Evolutionary conservation across 1,140 invertebrate genomes (phyloP).

Genomic region (Reticulitermes speratus): DNA sequence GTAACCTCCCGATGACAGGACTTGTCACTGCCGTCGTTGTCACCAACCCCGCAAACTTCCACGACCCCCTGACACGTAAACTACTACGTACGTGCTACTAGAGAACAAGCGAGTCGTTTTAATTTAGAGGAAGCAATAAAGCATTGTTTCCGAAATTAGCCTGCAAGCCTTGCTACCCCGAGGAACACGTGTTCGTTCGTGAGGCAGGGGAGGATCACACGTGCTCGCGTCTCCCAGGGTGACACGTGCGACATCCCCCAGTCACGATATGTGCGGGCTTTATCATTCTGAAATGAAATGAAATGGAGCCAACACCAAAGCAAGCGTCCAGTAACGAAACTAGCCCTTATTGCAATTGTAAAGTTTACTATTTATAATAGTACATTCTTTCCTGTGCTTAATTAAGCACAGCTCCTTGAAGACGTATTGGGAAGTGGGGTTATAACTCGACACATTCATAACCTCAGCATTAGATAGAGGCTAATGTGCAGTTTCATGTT

Average conservation of each 20-base stretch:
- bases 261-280: neutral
- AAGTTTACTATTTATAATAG: too few species aligned
- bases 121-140: conserved; percentile 20
- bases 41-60: neutral
- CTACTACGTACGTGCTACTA: neutral
- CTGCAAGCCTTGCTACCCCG: conserved; percentile 6
- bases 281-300: neutral
- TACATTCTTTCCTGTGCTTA: too few species aligned
- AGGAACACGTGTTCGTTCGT: neutral
- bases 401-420: too few species aligned
- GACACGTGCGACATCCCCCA: conserved; percentile 7
- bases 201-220: neutral
- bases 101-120: conserved; percentile 2
- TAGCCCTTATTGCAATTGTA: too few species aligned
- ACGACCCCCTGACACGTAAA: neutral
- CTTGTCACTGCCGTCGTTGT: neutral
- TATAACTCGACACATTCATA: too few species aligned
- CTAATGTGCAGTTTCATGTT: too few species aligned
- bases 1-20: neutral
- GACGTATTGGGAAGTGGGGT: too few species aligned
- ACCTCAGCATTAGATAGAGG: too few species aligned
- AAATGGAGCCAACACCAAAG: neutral
- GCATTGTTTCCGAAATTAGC: conserved; percentile 15
- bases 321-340: too few species aligned
- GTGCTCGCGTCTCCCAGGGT: neutral